Evolutionary conservation across 2,797 vertebrate genomes (phyloP), one percentile per base, ranked within the genome.

Genomic region (Oceanodroma leucorhoa): DNA sequence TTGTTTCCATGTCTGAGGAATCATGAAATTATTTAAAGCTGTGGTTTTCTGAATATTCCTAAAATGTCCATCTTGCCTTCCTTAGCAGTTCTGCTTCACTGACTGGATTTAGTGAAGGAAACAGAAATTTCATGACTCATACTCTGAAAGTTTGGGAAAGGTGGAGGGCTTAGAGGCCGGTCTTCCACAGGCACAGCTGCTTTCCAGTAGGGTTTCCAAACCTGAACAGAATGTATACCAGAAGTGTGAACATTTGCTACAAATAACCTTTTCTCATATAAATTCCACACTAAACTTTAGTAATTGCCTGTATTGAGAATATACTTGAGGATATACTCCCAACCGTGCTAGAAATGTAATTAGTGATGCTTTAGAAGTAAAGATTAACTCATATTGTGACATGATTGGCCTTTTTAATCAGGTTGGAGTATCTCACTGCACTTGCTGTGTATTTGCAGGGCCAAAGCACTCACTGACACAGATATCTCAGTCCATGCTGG

Each of bases 401-500:
- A 5, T 27, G 57, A 53, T 11, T 41, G 38, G 6, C 34, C 53
- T 86, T 90, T 80, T 86, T 30, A 58, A 66, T 66, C n/a, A 87
- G 41, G 29, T 61, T 83, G 40, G 30, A 41, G 11, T 64, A n/a
- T 67, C 70, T 95, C 70, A 87, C 60, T 89, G 34, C 48, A 10
- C 27, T 94, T 96, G 32, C 69, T 95, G 5, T 97, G 18, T 97
- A 54, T 89, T 96, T 97, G 46, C 97, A 99, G 99, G 99, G 16
- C 99, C 98, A 10, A 99, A 99, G 94, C 99, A 99, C 97, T 99
- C 99, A 40, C 97, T 99, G 97, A 99, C 99, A 10, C 99, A 99
- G 97, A 99, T 99, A 45, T 99, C 99, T 76, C 99, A 99, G 96
- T 98, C 98, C 55, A 99, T 99, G 99, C 94, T 99, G 93, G 99